phyloP scores from a whole-genome alignment of 2,888 invertebrate species.

The Acrocera orbiculus region DNA sequence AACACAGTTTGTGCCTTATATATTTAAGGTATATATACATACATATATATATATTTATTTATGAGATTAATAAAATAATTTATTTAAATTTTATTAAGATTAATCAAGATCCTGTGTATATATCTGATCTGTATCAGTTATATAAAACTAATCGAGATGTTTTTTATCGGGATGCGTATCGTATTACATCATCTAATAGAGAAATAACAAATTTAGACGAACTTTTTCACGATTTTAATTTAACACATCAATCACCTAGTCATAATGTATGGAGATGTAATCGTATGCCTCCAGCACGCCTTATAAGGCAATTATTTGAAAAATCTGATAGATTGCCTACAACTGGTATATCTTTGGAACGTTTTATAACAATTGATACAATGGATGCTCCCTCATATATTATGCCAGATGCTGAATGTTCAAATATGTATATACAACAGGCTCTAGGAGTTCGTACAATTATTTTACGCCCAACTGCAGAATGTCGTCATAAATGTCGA shows the following conservation, averaged over 20 bases:
- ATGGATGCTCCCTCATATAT: conserved; percentile 43
- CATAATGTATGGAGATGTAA: conserved; percentile 47
- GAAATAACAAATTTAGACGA: conserved; percentile 27
- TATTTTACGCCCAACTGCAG: conserved; percentile 54
- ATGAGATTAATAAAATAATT: background rate
- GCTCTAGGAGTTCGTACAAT: conserved; percentile 55
- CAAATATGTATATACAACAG: conserved; percentile 57
- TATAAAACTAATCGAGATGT: conserved; percentile 40
- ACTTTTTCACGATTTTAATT: conserved; percentile 26
- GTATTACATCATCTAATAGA: conserved; percentile 31
- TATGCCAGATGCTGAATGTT: conserved; percentile 67
- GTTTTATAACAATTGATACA: conserved; percentile 59
- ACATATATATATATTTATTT: background rate
- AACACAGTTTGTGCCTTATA: conserved; percentile 32
- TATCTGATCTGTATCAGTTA: conserved; percentile 37
- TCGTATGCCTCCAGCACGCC: conserved; percentile 52
- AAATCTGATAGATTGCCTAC: conserved; percentile 51
- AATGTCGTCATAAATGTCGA: conserved; percentile 55
- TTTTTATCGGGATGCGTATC: conserved; percentile 44
- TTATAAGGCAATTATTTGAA: conserved; percentile 52
- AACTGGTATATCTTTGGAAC: conserved; percentile 60
- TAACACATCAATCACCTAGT: conserved; percentile 17
- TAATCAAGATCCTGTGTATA: conserved; percentile 36
- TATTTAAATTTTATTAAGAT: conserved; percentile 32
- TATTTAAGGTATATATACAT: conserved; percentile 34